Base-by-base conservation (phyloP, 2,113 vertebrate genomes). In the Myodes glareolus region DNA sequence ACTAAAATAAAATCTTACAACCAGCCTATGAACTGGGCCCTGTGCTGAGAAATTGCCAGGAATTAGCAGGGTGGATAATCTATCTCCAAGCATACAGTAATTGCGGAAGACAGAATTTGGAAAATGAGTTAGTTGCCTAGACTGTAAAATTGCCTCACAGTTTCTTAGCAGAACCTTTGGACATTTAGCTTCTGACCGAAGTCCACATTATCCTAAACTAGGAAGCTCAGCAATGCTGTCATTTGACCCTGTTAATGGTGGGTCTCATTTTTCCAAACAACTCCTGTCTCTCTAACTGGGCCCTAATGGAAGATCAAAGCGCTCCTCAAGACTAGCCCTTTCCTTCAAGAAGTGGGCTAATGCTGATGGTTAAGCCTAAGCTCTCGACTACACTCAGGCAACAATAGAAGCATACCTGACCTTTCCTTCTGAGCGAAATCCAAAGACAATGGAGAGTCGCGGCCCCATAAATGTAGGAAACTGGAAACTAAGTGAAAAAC, bases 251-350 rank as follows among this genome's bases (percentile, higher is more conserved):
- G 73, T 80, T 96, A 96, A 95, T 87, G 91, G 93, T 82, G 70
- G 58, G 31, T 92, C 67, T 94, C 76, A 88, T 97, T 96, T 92
- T 89, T 91, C 73, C 90, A 73, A 95, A 70, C 84, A 94, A 91
- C 80, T 97, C 76, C 75, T 23, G 45, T 78, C 65, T 94, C 75
- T 76, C 67, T 81, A 92, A 9, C 25, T 67, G 29, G 61, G 29
- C 77, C 76, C 80, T 98, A 96, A 97, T 97, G 95, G 96, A 98
- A 97, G 95, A 95, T 97, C 95, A 97, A 96, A 97, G 94, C 91
- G 45, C 3, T 77, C 94, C 87, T 96, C 94, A 67, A 95, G 70
- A 65, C 29, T 45, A 42, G 39, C 31, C n/a, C 67, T 88, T 90
- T 85, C 36, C 16, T 39, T 95, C 92, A 63, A 88, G 65, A 97